Base-by-base conservation (phyloP, 2,113 vertebrate species). In the Serilophus lunatus region DNA sequence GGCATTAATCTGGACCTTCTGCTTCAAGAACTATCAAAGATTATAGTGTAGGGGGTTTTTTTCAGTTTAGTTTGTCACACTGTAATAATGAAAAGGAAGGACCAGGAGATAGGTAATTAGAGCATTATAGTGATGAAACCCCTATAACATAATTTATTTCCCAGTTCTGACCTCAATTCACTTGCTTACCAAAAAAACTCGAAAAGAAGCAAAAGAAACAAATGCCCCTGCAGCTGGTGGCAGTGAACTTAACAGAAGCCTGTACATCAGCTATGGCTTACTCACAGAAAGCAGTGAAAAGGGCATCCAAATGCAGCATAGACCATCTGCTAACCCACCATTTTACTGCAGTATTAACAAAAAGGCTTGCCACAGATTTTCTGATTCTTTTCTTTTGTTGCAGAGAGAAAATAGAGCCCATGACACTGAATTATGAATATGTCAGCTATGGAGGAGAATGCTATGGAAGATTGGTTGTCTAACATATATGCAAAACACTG, bases 281-380 rank as follows among this genome's bases (percentile, higher is more conserved):
- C 86, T 82, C 79, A 61, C 16, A 83, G 50, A 65, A 83, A 91
- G n/a, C 64, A 86, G 72, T 69, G 72, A 74, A 89, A 93, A 94
- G 40, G 40, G 50, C 71, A 92, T 69, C 61, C 83, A 82, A 91
- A 94, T 40, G 53, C 42, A 70, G n/a, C 50, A 65, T 26, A 65
- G 86, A 84, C 22, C 45, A 83, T 47, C 59, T 86, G 72, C 44
- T 84, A 83, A 81, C 5, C 26, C 45, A 69, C 19, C 33, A 91
- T 40, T 60, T 86, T 90, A 70, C 54, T 35, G 50, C 23, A 31
- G 36, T 28, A 88, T 86, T 65, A 69, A 68, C 49, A 76, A 60
- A 92, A 83, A 81, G 36, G 28, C n/a, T 87, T 61, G 36, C 36
- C 20, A 45, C 49, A 51, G 35, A 57, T 81, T 80, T 91, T 79